phyloP scores from a whole-genome alignment of 2,797 vertebrate species.

The Sebastes umbrosus region DNA sequence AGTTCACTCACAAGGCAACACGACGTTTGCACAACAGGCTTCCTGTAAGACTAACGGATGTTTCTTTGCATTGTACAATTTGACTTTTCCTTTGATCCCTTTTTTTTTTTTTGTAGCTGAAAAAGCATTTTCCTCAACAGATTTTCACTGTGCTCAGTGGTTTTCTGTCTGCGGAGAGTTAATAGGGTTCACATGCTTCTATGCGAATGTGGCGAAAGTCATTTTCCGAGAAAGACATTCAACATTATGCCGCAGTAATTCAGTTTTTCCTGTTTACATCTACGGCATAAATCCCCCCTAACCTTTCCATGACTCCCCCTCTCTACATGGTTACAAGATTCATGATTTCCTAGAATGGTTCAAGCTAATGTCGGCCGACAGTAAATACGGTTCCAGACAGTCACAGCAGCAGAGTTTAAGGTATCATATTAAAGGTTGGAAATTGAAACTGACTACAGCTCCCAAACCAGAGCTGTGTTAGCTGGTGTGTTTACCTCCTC shows the following conservation, averaged over 20 bases:
- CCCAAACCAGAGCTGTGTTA: neutral
- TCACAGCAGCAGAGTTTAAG: neutral
- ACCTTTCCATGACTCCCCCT: constrained; percentile 16
- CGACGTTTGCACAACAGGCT: neutral
- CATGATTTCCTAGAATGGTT: constrained; percentile 37
- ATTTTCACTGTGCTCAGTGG: neutral
- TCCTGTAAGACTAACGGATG: neutral
- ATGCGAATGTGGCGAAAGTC: neutral
- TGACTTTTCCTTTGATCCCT: neutral
- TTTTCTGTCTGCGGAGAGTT: neutral
- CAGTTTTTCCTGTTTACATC: constrained; percentile 9
- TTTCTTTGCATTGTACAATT: neutral
- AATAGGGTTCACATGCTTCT: neutral
- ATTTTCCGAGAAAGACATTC: neutral
- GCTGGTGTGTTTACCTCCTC: neutral
- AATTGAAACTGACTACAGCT: constrained; percentile 2
- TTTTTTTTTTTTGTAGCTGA: neutral
- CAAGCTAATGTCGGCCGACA: neutral
- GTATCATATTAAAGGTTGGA: constrained; percentile 45
- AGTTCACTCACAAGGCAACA: neutral
- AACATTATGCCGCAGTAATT: neutral
- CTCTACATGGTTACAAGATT: neutral
- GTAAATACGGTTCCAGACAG: neutral
- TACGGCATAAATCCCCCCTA: neutral
- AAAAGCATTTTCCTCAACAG: neutral